Evolutionary conservation across 2,797 vertebrate genomes (phyloP).

Genomic region (Enteromius anoplus): DNA sequence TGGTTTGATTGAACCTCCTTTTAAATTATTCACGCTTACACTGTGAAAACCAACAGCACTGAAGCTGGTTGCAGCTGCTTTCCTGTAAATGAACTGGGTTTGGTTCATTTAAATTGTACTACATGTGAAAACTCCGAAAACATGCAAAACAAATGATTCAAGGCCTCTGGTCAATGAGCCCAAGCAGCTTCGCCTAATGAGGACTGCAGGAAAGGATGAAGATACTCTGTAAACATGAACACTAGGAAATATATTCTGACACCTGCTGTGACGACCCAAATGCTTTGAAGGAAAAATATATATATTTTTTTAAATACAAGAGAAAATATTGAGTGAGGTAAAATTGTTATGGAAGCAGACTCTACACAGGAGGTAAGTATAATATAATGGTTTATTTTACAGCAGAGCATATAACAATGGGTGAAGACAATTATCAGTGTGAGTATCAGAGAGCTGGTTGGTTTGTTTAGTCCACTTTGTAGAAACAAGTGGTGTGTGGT

Average conservation of each 20-base stretch:
- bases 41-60: not conserved
- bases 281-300: not conserved
- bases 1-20: not conserved
- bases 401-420: no score
- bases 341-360: not conserved
- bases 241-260: conserved; percentile 8
- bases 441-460: no score
- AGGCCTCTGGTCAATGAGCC: conserved; percentile 30
- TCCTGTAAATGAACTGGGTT: not conserved
- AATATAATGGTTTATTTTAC: no score
- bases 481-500: no score
- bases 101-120: not conserved
- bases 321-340: not conserved
- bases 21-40: not conserved
- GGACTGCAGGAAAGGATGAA: conserved; percentile 7
- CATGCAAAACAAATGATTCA: conserved; percentile 7
- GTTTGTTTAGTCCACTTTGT: no score
- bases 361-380: no score
- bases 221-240: conserved; percentile 10
- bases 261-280: not conserved
- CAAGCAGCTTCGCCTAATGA: conserved; percentile 10
- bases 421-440: no score
- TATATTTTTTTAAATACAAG: not conserved
- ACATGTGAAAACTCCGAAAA: not conserved
- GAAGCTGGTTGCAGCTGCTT: not conserved